Evolutionary conservation across 2,113 vertebrate species (phyloP), one percentile per base, ranked within the genome.

Genomic region (Callipepla squamata): DNA sequence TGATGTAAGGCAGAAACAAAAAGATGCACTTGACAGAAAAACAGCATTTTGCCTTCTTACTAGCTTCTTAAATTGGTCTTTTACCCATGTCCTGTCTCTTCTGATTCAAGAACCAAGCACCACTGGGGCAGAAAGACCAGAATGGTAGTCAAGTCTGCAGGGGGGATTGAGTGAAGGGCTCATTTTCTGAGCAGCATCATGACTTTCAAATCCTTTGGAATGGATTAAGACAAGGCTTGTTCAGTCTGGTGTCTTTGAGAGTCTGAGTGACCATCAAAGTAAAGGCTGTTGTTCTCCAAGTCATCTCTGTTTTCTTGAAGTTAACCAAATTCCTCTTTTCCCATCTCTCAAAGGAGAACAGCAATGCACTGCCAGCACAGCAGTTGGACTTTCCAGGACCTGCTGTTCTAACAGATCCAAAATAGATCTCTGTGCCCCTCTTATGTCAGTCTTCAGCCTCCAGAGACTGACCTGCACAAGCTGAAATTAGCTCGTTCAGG

Each of bases 401-500:
- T 83, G 85, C 89, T 88, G 68, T 94, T 94, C 76, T 75, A 82
- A 73, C 82, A 92, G 87, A 90, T 90, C 91, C 91, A 69, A 94
- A 95, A 92, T 66, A 95, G 82, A 84, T 92, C 94, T 85, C 57
- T 23, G 4, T 81, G 87, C 42, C 80, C 28, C 80, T 87, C 58
- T 91, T 95, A 61, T 84, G 87, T 95, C 94, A 88, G 44, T 77
- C 91, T 91, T 84, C 12, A 6, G 0, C 93, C 82, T 84, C 93
- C 90, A 74, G 66, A 90, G 91, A 78, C 58, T 85, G 93, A 86
- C 79, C 91, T 61, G 51, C 65, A 32, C 48, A 10, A 30, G n/a
- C 47, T 90, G 55, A 81, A 86, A 94, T 93, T 73, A 65, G 11
- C 69, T 94, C 1, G 4, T 86, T 90, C 62, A 80, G 61, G 23